Percentiles rank a stretch among this genome's conserved stretches.
Conservation (phyloP, 2,888 invertebrate genomes). For the Thymelicus acteon region DNA sequence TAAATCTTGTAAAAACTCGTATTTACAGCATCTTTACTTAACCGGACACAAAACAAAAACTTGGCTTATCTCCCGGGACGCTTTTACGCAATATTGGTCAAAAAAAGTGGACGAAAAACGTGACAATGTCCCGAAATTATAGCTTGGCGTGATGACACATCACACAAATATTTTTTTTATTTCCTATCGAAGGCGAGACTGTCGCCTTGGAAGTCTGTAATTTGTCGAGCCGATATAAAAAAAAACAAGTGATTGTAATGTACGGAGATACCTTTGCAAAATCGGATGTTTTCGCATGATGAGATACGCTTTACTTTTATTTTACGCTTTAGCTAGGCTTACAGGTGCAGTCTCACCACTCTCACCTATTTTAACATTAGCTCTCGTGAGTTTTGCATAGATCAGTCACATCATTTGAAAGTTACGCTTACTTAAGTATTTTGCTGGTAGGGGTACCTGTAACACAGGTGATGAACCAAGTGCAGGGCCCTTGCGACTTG, state of each 20-base stretch:
- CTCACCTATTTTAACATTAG: too few relatives aligned
- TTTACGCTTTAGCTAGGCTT: too few relatives aligned
- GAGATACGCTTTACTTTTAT: too few relatives aligned
- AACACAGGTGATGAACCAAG: too few relatives aligned
- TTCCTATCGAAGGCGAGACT: constrained; percentile 61
- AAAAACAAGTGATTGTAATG: not conserved
- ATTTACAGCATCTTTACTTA: constrained; percentile 43
- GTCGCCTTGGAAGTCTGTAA: constrained; percentile 64
- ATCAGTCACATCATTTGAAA: too few relatives aligned
- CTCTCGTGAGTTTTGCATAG: too few relatives aligned
- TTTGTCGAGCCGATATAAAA: constrained; percentile 62
- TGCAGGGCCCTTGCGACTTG: too few relatives aligned
- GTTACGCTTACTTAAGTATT: too few relatives aligned
- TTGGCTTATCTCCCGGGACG: constrained; percentile 26
- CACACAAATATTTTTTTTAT: constrained; percentile 57
- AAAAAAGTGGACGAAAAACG: constrained; percentile 46
- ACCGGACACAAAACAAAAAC: constrained; percentile 34
- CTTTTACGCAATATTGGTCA: constrained; percentile 41
- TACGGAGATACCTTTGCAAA: too few relatives aligned
- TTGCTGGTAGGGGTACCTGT: too few relatives aligned
- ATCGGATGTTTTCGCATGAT: too few relatives aligned
- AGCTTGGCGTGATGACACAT: constrained; percentile 72
- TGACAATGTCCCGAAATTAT: constrained; percentile 58
- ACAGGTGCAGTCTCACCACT: too few relatives aligned
- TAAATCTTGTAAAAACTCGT: constrained; percentile 45